These are phyloP conservation scores for Crioceris asparagi DNA, from an alignment of 2,888 invertebrate species.

Conservation along the genomic window DNA sequence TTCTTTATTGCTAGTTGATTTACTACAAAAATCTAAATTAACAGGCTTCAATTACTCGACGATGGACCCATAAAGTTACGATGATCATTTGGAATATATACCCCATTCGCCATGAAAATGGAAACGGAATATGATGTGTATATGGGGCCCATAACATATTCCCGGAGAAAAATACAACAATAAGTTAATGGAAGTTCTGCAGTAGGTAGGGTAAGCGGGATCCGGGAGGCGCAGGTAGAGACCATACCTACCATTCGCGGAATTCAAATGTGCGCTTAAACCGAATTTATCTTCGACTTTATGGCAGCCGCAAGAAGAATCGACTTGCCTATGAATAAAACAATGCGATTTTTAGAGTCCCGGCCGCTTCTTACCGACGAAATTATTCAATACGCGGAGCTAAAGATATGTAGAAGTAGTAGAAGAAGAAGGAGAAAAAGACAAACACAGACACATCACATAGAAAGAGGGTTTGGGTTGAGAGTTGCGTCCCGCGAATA, in stretches of 20 bases:
- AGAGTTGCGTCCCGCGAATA: too few species aligned
- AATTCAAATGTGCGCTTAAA: conserved; percentile 31
- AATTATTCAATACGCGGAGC: conserved; percentile 37
- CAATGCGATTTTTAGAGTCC: conserved; percentile 35
- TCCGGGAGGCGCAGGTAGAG: background rate
- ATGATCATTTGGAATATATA: too few species aligned
- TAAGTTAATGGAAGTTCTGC: conserved; percentile 1
- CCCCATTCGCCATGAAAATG: too few species aligned
- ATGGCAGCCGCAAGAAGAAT: conserved; percentile 32
- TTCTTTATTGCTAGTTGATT: too few species aligned
- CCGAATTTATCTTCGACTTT: conserved; percentile 31
- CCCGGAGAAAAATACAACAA: background rate
- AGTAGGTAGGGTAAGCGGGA: background rate
- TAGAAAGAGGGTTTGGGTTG: too few species aligned
- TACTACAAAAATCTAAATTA: too few species aligned
- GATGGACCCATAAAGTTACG: too few species aligned
- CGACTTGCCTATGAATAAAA: conserved; percentile 37
- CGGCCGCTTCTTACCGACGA: conserved; percentile 29
- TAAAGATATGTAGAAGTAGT: conserved; percentile 25
- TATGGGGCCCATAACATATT: too few species aligned
- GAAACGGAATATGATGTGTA: too few species aligned
- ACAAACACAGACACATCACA: too few species aligned
- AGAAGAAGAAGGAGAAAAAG: too few species aligned
- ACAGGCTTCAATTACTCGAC: too few species aligned
- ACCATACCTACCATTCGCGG: conserved; percentile 1